phyloP scores from a whole-genome alignment of 1,140 invertebrate genomes.

The Cepaea nemoralis region DNA sequence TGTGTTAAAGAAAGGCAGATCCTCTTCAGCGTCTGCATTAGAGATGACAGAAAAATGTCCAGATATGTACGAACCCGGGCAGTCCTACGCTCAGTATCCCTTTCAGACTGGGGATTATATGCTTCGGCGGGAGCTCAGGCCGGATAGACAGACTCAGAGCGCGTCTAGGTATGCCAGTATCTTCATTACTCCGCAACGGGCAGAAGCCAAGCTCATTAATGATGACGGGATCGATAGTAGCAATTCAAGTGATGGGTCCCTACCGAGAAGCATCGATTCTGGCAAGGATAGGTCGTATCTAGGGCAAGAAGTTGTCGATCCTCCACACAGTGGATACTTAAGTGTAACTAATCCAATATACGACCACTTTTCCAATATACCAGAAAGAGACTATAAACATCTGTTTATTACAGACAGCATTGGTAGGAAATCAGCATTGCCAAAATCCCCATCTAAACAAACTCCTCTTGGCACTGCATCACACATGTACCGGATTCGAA shows the following conservation, averaged over 20 bases:
- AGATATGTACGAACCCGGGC: conserved; percentile 71
- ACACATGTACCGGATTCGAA: conserved; percentile 26
- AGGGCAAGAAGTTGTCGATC: conserved; percentile 23
- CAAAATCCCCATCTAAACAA: conserved; percentile 48
- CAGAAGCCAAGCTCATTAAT: conserved; percentile 63
- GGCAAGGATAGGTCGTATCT: conserved; percentile 44
- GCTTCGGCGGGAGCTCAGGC: conserved; percentile 41
- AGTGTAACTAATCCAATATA: conserved; percentile 41
- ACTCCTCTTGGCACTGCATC: conserved; percentile 31
- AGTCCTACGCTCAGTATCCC: conserved; percentile 51
- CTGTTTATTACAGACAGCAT: conserved; percentile 44
- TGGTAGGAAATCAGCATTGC: conserved; percentile 38
- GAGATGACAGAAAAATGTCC: conserved; percentile 87
- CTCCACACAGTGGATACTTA: conserved; percentile 15
- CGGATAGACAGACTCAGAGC: conserved; percentile 48
- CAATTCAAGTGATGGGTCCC: conserved; percentile 65
- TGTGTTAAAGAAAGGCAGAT: conserved; percentile 86
- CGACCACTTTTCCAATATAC: conserved; percentile 31
- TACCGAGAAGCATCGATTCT: conserved; percentile 63
- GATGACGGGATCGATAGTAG: conserved; percentile 63
- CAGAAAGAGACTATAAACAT: conserved; percentile 46
- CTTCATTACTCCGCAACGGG: conserved; percentile 65
- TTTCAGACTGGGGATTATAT: conserved; percentile 51
- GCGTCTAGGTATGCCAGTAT: conserved; percentile 68
- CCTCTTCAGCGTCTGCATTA: conserved; percentile 65